Percentiles rank a stretch among this genome's conserved stretches.
Evolutionary conservation across 2,113 vertebrate genomes (phyloP).

Genomic region (Tapirus terrestris): DNA sequence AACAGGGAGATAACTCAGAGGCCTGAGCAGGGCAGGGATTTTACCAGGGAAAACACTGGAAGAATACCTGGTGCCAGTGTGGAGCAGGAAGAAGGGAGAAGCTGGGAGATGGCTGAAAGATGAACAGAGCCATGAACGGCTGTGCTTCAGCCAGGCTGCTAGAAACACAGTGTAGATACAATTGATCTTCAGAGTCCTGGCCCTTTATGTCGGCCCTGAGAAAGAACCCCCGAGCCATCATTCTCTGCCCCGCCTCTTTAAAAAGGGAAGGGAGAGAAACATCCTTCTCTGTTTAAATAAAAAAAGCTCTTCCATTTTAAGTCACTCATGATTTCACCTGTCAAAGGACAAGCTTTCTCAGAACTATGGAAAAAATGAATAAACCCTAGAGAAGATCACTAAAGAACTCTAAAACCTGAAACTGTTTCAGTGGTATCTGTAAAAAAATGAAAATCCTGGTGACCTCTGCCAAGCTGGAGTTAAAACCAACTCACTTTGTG

Average conservation of each 20-base stretch:
- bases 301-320: conserved; percentile 69
- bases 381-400: conserved; percentile 65
- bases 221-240: conserved; percentile 58
- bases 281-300: conserved; percentile 54
- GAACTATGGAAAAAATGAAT: conserved; percentile 65
- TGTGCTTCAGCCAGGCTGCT: conserved; percentile 44
- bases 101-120: not conserved
- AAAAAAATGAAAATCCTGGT: conserved; percentile 46
- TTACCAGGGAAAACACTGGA: conserved; percentile 3
- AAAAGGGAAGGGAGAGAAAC: conserved; percentile 66
- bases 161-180: not conserved
- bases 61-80: not conserved
- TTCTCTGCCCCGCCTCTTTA: conserved; percentile 57
- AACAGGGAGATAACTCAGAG: not conserved
- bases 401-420: conserved; percentile 62
- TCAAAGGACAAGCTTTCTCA: conserved; percentile 68
- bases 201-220: conserved; percentile 63
- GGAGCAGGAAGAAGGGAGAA: not conserved
- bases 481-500: conserved; percentile 60
- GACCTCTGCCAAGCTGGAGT: conserved; percentile 27
- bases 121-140: not conserved
- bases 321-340: conserved; percentile 69
- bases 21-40: not conserved
- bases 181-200: conserved; percentile 57
- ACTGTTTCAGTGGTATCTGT: conserved; percentile 18